phyloP scores from a whole-genome alignment of 2,888 invertebrate genomes.

The Spodoptera picta region DNA sequence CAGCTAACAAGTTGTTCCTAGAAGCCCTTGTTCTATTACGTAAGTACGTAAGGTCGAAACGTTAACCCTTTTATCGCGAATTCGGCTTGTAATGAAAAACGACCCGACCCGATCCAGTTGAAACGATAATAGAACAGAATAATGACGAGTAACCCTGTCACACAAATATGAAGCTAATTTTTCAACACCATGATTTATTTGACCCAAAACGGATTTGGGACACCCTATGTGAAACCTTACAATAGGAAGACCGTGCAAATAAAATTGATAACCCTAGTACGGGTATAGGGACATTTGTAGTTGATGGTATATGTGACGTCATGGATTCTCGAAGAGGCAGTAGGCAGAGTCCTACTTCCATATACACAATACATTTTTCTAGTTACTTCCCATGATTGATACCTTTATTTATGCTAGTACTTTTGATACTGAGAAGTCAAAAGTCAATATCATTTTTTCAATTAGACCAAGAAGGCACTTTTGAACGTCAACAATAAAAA shows the following conservation, averaged over 20 bases:
- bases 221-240: constrained; percentile 66
- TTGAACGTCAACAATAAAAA: no score
- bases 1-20: constrained; percentile 10
- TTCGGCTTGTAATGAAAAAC: constrained; percentile 69
- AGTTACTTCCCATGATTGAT: no score
- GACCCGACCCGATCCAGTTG: constrained; percentile 57
- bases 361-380: no score
- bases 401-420: no score
- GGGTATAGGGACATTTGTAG: background rate
- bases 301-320: no score
- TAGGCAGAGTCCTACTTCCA: no score
- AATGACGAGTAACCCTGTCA: constrained; percentile 68
- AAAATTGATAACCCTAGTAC: constrained; percentile 68
- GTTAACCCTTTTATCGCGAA: constrained; percentile 63
- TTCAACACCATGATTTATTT: constrained; percentile 76
- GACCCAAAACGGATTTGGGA: constrained; percentile 68
- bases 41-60: constrained; percentile 47
- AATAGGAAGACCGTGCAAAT: constrained; percentile 72
- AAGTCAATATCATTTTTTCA: no score
- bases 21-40: constrained; percentile 27
- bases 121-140: constrained; percentile 63
- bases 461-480: no score
- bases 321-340: no score
- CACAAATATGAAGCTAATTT: constrained; percentile 77
- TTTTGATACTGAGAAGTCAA: no score